Base-by-base conservation (phyloP, 2,888 invertebrate genomes). In the Embidobia sp. region DNA sequence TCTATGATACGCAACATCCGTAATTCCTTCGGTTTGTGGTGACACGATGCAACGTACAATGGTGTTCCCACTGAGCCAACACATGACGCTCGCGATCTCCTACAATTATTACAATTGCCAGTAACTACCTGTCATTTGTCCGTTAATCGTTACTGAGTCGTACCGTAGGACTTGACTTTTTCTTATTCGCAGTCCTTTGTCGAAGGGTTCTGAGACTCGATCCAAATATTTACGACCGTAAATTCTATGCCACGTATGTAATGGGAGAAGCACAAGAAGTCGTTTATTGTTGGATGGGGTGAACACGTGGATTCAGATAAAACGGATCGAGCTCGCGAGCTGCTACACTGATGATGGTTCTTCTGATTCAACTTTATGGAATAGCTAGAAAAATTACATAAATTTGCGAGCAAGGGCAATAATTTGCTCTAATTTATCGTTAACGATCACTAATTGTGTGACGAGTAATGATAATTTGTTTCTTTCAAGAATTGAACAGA, bases 81-180 rank as follows among this genome's bases (percentile, higher is more conserved):
- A 87, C 85, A 86, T 86, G 86, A 82, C 81, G 82, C 79, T 81
- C 66, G 74, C 63, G 46, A 63, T 66, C 80, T 72, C 66, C 83
- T 83, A 85, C 86, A 87, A 88, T 88, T 88, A 88, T 87, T 87
- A 87, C 86, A 88, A 88, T 88, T 88, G 87, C 85, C 80, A 80
- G 82, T 84, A 87, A 88, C 84, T 85, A 82, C 85, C 85, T 82
- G 85, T 82, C 84, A 86, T 87, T 88, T 87, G 87, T 85, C 82
- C 84, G 85, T 84, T 88, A 86, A 88, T 88, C 85, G 87, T 84
- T 85, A 85, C 83, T 27, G 19, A 63, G 83, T 82, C 82, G 80
- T 80, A 79, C 79, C 77, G 77, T 79, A 77, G 44, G 51, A 79
- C 78, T 19, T 16, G 2, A 6, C 59, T 46, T 49, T 48, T 69